Conservation (phyloP, 2,888 invertebrate species). For the Plutella xylostella region DNA sequence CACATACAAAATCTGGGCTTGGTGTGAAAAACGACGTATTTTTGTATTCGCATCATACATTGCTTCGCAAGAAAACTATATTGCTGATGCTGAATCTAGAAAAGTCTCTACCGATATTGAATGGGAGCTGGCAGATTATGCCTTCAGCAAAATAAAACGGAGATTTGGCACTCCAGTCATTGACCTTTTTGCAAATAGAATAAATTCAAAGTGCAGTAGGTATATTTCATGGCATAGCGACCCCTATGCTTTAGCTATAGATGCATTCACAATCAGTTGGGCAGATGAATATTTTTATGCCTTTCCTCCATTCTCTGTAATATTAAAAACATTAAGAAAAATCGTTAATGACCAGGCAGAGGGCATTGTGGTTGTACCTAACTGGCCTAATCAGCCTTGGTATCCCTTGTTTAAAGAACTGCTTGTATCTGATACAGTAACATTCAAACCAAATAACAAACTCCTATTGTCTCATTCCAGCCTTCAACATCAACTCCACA, state of each 20-base stretch:
- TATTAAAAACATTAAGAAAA: slow-evolving; percentile 3
- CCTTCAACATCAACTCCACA: slow-evolving; percentile 7
- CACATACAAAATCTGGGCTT: slow-evolving; percentile 6
- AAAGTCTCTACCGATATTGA: background rate
- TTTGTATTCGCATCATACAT: slow-evolving; percentile 7
- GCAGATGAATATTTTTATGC: background rate
- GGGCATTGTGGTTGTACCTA: slow-evolving; percentile 2
- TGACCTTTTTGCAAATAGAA: slow-evolving; percentile 7
- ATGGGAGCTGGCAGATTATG: background rate
- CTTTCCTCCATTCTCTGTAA: slow-evolving; percentile 5
- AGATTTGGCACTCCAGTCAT: slow-evolving; percentile 4
- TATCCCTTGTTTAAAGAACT: background rate
- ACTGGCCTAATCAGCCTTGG: slow-evolving; percentile 2
- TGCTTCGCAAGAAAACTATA: background rate
- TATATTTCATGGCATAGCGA: slow-evolving; percentile 3
- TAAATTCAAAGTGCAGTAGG: slow-evolving; percentile 3
- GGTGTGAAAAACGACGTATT: slow-evolving; percentile 4
- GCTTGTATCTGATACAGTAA: slow-evolving; percentile 1
- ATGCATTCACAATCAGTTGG: slow-evolving; percentile 7
- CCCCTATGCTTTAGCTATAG: background rate
- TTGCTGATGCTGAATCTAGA: slow-evolving; percentile 6
- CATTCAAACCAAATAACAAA: slow-evolving; percentile 8
- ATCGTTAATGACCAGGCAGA: background rate
- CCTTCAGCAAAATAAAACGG: background rate
- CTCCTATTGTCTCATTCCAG: slow-evolving; percentile 13